Conservation (phyloP, 2,888 invertebrate genomes). For the Copidosoma aretas region DNA sequence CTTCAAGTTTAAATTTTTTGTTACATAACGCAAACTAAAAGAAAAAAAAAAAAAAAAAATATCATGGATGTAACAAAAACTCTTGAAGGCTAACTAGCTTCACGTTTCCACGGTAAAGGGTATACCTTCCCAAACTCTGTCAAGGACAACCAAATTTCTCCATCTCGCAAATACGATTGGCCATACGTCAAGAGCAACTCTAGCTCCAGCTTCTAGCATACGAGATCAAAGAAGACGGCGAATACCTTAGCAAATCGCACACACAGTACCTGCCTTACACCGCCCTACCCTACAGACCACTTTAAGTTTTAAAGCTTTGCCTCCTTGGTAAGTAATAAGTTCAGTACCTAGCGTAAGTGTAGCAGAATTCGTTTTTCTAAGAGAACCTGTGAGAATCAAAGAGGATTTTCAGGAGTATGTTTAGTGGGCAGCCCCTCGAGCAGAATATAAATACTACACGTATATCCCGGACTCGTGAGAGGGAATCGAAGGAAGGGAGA, state of each 20-base stretch:
- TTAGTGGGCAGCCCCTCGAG: too few species aligned
- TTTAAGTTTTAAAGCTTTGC: conserved; percentile 26
- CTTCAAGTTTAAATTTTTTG: too few species aligned
- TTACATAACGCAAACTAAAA: too few species aligned
- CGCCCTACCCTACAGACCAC: conserved; percentile 5
- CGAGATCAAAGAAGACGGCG: conserved; percentile 28
- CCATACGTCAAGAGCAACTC: not conserved
- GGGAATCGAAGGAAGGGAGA: conserved; percentile 11
- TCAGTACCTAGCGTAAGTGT: not conserved
- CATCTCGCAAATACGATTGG: conserved; percentile 11
- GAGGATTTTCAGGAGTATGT: too few species aligned
- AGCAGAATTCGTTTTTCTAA: too few species aligned
- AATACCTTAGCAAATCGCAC: not conserved
- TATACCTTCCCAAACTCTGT: too few species aligned
- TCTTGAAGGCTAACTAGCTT: too few species aligned
- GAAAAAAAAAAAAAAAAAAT: too few species aligned
- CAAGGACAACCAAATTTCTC: not conserved
- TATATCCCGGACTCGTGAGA: not conserved
- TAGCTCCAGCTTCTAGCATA: not conserved
- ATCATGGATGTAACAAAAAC: too few species aligned
- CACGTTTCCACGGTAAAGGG: too few species aligned
- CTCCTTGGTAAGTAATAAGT: conserved; percentile 10
- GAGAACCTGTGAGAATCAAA: too few species aligned
- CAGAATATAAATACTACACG: not conserved
- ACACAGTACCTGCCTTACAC: not conserved